Evolutionary conservation across 2,888 invertebrate genomes (phyloP).

Genomic region (Azorinus chamasolen): DNA sequence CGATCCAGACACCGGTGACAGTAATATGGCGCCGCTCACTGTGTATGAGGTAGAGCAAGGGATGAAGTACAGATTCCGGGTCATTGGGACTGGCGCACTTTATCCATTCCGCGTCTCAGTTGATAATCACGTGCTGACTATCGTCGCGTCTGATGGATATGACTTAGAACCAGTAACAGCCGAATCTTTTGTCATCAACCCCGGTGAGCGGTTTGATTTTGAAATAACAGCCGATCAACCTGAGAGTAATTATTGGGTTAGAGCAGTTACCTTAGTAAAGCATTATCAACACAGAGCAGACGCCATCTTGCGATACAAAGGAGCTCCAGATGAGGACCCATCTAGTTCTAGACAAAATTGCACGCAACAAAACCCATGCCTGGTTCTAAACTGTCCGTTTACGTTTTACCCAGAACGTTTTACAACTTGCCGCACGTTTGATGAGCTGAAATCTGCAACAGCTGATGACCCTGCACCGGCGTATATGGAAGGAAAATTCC

Average conservation of each 20-base stretch:
- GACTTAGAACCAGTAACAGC: slow-evolving; percentile 67
- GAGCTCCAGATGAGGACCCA: slow-evolving; percentile 58
- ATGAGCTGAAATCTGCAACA: slow-evolving; percentile 55
- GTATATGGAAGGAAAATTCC: slow-evolving; percentile 43
- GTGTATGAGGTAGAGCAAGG: slow-evolving; percentile 59
- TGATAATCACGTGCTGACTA: slow-evolving; percentile 68
- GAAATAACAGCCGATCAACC: slow-evolving; percentile 68
- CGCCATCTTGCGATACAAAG: slow-evolving; percentile 70
- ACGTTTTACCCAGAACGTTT: slow-evolving; percentile 53
- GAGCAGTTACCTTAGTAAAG: slow-evolving; percentile 68
- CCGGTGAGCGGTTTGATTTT: slow-evolving; percentile 78
- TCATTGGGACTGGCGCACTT: slow-evolving; percentile 70
- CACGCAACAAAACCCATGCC: slow-evolving; percentile 49
- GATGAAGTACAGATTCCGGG: slow-evolving; percentile 69
- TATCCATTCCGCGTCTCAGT: slow-evolving; percentile 74
- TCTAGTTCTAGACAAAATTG: slow-evolving; percentile 42
- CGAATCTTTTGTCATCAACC: slow-evolving; percentile 70
- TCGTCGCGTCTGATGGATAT: slow-evolving; percentile 75
- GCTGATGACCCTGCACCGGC: slow-evolving; percentile 58
- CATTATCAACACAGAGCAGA: slow-evolving; percentile 48
- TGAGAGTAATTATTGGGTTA: slow-evolving; percentile 75
- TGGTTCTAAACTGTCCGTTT: slow-evolving; percentile 74
- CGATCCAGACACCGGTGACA: slow-evolving; percentile 21
- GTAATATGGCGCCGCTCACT: slow-evolving; percentile 68
- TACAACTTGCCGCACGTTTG: slow-evolving; percentile 54